phyloP scores from a whole-genome alignment of 2,797 vertebrate species.

The Zonotrichia albicollis region DNA sequence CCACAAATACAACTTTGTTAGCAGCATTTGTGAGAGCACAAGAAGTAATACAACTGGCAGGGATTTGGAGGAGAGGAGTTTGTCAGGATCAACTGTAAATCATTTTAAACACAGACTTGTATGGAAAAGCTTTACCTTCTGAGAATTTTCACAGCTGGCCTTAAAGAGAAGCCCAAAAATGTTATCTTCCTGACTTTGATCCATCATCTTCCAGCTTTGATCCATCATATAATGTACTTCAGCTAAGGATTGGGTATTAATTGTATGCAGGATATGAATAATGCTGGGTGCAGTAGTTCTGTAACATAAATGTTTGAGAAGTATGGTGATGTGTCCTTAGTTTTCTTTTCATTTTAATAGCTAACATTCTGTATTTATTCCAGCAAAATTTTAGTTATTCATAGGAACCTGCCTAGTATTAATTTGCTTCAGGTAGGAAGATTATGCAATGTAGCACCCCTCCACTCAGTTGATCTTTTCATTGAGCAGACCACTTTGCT shows the following conservation, averaged over 20 bases:
- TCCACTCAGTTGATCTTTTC: neutral
- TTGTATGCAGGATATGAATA: neutral
- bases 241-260: neutral
- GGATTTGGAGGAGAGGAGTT: neutral
- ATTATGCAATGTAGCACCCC: neutral
- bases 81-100: neutral
- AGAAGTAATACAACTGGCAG: neutral
- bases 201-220: neutral
- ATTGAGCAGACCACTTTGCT: neutral
- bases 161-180: neutral
- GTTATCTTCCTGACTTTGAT: neutral
- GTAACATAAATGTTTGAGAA: neutral
- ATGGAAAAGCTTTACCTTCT: neutral
- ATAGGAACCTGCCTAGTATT: neutral
- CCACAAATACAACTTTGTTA: neutral
- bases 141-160: neutral
- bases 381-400: neutral
- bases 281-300: neutral
- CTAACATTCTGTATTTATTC: neutral
- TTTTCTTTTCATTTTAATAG: neutral
- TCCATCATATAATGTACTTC: neutral
- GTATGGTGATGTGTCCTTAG: neutral
- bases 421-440: neutral
- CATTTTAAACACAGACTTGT: neutral
- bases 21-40: neutral